These are phyloP conservation scores for Fabriciana adippe DNA, from an alignment of 2,888 invertebrate species.

Conservation along the genomic window DNA sequence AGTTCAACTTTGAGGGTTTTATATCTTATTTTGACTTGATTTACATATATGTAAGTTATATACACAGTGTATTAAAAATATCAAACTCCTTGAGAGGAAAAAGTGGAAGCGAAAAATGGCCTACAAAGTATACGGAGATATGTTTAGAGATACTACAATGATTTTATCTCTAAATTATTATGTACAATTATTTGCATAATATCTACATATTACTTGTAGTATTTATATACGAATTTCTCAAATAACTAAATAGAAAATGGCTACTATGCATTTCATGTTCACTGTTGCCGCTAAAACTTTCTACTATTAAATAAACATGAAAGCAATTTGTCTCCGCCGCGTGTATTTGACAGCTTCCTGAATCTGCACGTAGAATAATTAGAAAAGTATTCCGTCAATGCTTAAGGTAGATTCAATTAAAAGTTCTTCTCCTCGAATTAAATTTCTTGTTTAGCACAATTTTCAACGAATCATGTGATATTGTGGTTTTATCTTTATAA, in stretches of 20 bases:
- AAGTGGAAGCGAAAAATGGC: too few species aligned
- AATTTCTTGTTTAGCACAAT: conserved; percentile 20
- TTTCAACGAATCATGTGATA: neutral
- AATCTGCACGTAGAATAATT: conserved; percentile 48
- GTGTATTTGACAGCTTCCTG: conserved; percentile 28
- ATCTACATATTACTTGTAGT: too few species aligned
- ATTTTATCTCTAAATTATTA: too few species aligned
- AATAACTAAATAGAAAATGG: neutral
- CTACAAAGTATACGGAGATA: too few species aligned
- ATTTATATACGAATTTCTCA: too few species aligned
- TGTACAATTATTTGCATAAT: too few species aligned
- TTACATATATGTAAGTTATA: too few species aligned
- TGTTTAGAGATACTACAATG: too few species aligned
- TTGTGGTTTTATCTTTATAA: neutral
- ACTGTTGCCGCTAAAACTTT: conserved; percentile 9
- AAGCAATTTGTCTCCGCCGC: conserved; percentile 35
- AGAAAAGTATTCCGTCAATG: conserved; percentile 56
- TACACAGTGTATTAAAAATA: too few species aligned
- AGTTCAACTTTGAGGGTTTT: too few species aligned
- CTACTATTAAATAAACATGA: conserved; percentile 26
- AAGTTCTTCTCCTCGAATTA: conserved; percentile 48
- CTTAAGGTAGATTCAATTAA: conserved; percentile 62
- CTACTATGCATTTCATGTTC: neutral
- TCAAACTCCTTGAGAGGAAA: too few species aligned
- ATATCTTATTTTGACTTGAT: too few species aligned